Conservation (phyloP, 2,888 invertebrate species). For the Lasiommata megera region DNA sequence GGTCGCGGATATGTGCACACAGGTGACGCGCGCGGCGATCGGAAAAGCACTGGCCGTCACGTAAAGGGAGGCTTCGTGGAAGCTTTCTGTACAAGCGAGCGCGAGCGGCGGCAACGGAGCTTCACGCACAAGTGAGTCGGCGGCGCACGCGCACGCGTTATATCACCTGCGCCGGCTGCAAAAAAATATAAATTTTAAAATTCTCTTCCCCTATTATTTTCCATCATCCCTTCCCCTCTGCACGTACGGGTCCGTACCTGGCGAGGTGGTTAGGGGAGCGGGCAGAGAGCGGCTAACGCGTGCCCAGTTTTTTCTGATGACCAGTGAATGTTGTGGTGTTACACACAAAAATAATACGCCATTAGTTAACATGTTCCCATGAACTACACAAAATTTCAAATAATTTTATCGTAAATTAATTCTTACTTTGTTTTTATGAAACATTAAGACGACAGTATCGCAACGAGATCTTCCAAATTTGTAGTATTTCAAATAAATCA, state of each 20-base stretch:
- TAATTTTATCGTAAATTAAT: neutral
- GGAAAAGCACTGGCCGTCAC: constrained; percentile 55
- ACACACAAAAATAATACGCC: constrained; percentile 9
- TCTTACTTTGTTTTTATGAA: neutral
- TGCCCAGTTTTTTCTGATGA: constrained; percentile 71
- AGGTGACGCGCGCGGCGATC: constrained; percentile 61
- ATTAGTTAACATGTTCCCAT: constrained; percentile 2
- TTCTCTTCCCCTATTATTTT: constrained; percentile 82
- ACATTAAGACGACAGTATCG: constrained; percentile 21
- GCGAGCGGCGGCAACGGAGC: constrained; percentile 66
- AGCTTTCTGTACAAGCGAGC: constrained; percentile 47
- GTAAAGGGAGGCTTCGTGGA: constrained; percentile 44
- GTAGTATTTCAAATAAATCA: constrained; percentile 52
- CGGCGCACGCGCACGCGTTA: constrained; percentile 77
- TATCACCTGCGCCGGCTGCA: constrained; percentile 82
- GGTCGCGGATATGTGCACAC: constrained; percentile 48
- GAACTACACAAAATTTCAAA: neutral
- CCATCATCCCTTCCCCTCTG: constrained; percentile 78
- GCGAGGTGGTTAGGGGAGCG: constrained; percentile 57
- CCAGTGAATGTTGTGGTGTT: constrained; percentile 49
- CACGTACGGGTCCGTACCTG: constrained; percentile 79
- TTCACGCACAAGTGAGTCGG: constrained; percentile 76
- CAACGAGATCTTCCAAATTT: constrained; percentile 45
- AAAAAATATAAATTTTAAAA: constrained; percentile 79
- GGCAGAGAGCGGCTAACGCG: constrained; percentile 62